A percentile compares a stretch with the other conserved stretches of the same genome.
Evolutionary conservation across 2,113 vertebrate genomes (phyloP).

Genomic region (Crotophaga sulcirostris): DNA sequence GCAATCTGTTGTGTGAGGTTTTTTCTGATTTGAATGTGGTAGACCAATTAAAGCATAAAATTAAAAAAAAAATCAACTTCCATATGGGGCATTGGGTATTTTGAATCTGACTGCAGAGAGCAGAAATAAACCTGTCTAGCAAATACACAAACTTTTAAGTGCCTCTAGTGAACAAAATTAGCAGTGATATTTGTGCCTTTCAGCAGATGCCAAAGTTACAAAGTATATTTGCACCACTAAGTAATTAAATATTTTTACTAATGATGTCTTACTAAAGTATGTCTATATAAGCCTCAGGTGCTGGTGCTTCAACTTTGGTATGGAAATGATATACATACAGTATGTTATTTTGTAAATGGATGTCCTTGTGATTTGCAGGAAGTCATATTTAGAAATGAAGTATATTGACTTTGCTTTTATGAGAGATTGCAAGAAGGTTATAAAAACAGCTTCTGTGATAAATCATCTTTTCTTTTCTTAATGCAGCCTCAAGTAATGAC

Average conservation of each 20-base stretch:
- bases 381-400: not conserved
- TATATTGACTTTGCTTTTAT: not conserved
- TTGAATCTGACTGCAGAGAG: not conserved
- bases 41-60: not conserved
- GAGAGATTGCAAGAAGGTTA: not conserved
- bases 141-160: not conserved
- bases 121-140: not conserved
- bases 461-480: not conserved
- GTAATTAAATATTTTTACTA: not conserved
- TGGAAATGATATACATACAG: not conserved
- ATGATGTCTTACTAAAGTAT: not conserved
- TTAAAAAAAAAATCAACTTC: not conserved
- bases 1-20: not conserved
- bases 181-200: not conserved
- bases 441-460: not conserved
- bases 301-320: not conserved
- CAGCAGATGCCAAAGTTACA: not conserved
- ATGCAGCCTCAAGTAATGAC: not conserved
- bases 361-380: conserved; percentile 17
- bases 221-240: not conserved
- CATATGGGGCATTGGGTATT: not conserved
- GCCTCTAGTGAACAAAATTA: not conserved
- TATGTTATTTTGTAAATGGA: not conserved
- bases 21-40: not conserved
- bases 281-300: not conserved